Evolutionary conservation across 2,888 invertebrate species (phyloP).

Genomic region (Hemaris fuciformis): DNA sequence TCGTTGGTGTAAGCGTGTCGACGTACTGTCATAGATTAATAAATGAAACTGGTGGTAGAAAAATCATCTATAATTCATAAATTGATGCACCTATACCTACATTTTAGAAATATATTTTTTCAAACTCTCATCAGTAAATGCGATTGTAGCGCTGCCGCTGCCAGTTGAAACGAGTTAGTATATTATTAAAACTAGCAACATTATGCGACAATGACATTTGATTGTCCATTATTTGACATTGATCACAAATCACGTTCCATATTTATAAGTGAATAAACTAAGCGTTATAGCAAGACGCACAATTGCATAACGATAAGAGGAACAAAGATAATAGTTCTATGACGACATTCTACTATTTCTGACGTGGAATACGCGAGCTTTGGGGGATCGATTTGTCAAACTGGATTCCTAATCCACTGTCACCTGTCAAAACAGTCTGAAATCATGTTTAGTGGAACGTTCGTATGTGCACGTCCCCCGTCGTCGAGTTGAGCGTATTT

Average conservation of each 20-base stretch:
- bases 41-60: no score
- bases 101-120: no score
- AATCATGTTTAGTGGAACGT: constrained; percentile 52
- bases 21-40: no score
- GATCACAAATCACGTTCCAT: not conserved
- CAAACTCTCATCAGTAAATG: no score
- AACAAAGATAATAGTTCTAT: not conserved
- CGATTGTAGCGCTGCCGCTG: not conserved
- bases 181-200: not conserved
- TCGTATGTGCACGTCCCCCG: constrained; percentile 46
- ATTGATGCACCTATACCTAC: no score
- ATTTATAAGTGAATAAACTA: not conserved
- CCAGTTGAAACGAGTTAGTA: not conserved
- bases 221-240: not conserved
- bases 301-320: not conserved
- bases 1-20: no score
- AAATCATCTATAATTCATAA: no score
- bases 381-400: constrained; percentile 18
- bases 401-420: constrained; percentile 20
- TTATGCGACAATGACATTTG: not conserved
- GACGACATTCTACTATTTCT: not conserved
- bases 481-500: constrained; percentile 34
- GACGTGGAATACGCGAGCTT: constrained; percentile 8
- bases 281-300: not conserved
- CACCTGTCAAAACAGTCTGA: constrained; percentile 30